Evolutionary conservation across 30 jellyfish, hydroid and myxozoan genomes (phyloP).

Genomic region (Hydractinia echinata): DNA sequence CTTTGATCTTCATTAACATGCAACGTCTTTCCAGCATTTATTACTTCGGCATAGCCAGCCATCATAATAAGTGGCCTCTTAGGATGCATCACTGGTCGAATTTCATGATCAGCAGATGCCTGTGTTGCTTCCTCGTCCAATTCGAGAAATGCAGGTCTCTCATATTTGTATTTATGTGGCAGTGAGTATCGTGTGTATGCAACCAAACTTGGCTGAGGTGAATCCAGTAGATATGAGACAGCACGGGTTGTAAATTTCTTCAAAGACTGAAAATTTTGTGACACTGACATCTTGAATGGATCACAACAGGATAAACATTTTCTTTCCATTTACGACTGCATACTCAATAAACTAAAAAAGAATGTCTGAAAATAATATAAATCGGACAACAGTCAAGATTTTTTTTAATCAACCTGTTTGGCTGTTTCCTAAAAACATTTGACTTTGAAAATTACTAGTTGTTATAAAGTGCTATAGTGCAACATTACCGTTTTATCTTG

Average conservation of each 20-base stretch:
- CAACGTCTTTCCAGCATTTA: slow-evolving; percentile 89
- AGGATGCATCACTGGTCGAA: slow-evolving; percentile 92
- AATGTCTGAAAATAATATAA: no score
- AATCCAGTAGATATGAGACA: slow-evolving; percentile 66
- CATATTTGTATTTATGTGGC: slow-evolving; percentile 57
- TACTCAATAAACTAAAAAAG: no score
- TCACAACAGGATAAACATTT: background rate
- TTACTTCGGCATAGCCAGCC: slow-evolving; percentile 65
- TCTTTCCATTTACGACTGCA: no score
- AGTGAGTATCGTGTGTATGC: slow-evolving; percentile 51
- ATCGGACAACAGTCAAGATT: no score
- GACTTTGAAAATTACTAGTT: no score
- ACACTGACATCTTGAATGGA: background rate
- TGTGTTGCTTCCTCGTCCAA: slow-evolving; percentile 78
- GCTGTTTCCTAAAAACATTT: no score
- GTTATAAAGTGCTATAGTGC: no score
- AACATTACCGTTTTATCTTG: no score
- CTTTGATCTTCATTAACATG: slow-evolving; percentile 81
- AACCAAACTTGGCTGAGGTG: slow-evolving; percentile 59
- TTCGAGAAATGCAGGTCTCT: slow-evolving; percentile 79
- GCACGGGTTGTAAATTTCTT: slow-evolving; percentile 81
- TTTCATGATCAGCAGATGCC: slow-evolving; percentile 95
- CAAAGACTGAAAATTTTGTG: slow-evolving; percentile 56
- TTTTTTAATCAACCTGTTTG: no score
- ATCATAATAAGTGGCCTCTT: slow-evolving; percentile 65